Base-by-base conservation (phyloP, 2,888 invertebrate genomes). In the Stictocephala bisonia region DNA sequence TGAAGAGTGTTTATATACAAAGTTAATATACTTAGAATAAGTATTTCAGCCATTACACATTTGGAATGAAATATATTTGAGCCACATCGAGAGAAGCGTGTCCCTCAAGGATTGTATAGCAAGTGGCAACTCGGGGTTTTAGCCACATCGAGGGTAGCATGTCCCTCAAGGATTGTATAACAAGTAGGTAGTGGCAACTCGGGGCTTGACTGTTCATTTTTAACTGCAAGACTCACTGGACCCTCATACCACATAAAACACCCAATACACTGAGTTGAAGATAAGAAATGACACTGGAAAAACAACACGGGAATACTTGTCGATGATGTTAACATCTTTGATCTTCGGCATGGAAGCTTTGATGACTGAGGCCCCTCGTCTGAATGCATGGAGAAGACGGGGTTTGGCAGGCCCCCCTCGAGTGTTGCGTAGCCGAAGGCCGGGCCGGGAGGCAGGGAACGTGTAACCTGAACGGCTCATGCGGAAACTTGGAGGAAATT, bases 261-360 rank as follows among this genome's bases (percentile, higher is more conserved):
- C 90, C 97, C 97, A 99, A 84, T 99, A 99, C 79, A 94, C 91
- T 44, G 93, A 91, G 84, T 99, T 99, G 86, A 99, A 99, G 79
- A 97, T 86, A 82, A 97, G 89, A 84, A 99, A 99, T 80, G 97
- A 93, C 77, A 98, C 92, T 0, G 99, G 99, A 84, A 99, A 99
- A 77, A 97, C 89, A 81, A 99, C 91, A 79, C 99, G 89, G 35
- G 97, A 97, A 84, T 97, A 97, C 81, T 97, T 97, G 86, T 99
- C 99, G 82, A 99, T 98, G 79, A 97, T 91, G 84, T 99, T 99
- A 75, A 99, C 97, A 85, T 99, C 97, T 81, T 96, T 93, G 79
- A 99, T 96, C 85, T 93, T 94, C n/a, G 96, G 96, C 89, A 96
- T 91, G 31, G 95, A 93, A n/a, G 92, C 90, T 82, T 92, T 93